Conservation (phyloP, 2,113 vertebrate species). For the Peromyscus leucopus region DNA sequence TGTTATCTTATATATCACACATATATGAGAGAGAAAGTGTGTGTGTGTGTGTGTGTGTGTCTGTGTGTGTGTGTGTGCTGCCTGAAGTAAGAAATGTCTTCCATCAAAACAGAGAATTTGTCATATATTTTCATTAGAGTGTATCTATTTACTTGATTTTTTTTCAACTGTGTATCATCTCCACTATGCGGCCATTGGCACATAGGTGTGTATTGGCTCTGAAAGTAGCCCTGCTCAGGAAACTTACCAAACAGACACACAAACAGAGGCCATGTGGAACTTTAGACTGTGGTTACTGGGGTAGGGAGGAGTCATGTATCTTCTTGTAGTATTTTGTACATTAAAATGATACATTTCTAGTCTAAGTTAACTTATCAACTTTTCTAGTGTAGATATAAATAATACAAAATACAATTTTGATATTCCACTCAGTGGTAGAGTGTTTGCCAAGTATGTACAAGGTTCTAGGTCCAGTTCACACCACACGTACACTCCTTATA, state of each 20-base stretch:
- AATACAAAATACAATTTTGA: not conserved
- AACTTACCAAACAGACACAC: not conserved
- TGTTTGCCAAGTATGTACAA: too few relatives aligned
- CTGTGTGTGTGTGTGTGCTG: not conserved
- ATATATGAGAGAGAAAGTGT: not conserved
- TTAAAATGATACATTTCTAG: not conserved
- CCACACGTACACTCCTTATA: not conserved
- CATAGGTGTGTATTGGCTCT: not conserved
- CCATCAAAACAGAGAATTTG: not conserved
- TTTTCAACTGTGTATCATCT: conserved; percentile 7
- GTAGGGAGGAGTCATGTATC: not conserved
- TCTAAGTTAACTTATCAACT: not conserved
- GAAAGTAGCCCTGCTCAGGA: not conserved
- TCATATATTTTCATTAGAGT: conserved; percentile 20
- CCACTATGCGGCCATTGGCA: not conserved
- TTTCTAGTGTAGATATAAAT: not conserved
- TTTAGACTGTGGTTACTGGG: not conserved
- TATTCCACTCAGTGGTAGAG: not conserved
- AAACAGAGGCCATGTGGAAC: not conserved
- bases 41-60: too few relatives aligned
- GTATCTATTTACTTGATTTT: not conserved
- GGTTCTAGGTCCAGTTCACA: too few relatives aligned
- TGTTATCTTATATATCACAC: not conserved
- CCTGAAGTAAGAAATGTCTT: not conserved
- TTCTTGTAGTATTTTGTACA: conserved; percentile 14